Conservation (phyloP, 2,797 vertebrate genomes). For the Lithobates pipiens region DNA sequence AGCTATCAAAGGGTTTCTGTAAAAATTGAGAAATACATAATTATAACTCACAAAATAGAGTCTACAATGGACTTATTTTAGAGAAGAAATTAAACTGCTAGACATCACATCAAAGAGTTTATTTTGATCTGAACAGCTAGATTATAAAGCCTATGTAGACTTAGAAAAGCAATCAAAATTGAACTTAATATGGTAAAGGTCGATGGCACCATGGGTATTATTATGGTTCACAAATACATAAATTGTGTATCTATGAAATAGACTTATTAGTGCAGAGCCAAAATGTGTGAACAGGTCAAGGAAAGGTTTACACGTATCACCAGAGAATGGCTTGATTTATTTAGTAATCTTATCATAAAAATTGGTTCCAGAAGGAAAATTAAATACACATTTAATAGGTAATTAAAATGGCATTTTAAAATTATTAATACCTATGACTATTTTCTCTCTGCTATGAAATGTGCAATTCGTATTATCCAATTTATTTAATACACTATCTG, state of each 20-base stretch:
- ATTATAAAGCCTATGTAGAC: slow-evolving; percentile 33
- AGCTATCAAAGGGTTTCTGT: too few relatives aligned
- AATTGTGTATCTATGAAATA: slow-evolving; percentile 53
- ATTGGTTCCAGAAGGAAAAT: slow-evolving; percentile 52
- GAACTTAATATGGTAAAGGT: slow-evolving; percentile 58
- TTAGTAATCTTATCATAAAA: slow-evolving; percentile 52
- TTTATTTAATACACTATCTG: background rate
- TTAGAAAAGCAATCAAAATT: slow-evolving; percentile 44
- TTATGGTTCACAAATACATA: slow-evolving; percentile 52
- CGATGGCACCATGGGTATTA: slow-evolving; percentile 47
- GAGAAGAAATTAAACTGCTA: background rate
- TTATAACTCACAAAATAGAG: too few relatives aligned
- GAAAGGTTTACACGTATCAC: slow-evolving; percentile 55
- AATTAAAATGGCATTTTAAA: slow-evolving; percentile 51
- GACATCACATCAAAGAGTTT: background rate
- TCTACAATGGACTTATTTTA: background rate
- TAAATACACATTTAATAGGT: slow-evolving; percentile 43
- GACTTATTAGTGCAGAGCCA: slow-evolving; percentile 55
- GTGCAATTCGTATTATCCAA: background rate
- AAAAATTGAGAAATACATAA: too few relatives aligned
- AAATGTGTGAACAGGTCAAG: slow-evolving; percentile 55
- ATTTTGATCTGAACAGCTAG: slow-evolving; percentile 24
- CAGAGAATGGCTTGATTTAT: slow-evolving; percentile 54
- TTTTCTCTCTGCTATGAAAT: background rate
- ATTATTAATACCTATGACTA: background rate